A percentile compares a stretch with the other conserved stretches of the same genome.
Conservation (phyloP, 2,113 vertebrate species). For the Rhombomys opimus region DNA sequence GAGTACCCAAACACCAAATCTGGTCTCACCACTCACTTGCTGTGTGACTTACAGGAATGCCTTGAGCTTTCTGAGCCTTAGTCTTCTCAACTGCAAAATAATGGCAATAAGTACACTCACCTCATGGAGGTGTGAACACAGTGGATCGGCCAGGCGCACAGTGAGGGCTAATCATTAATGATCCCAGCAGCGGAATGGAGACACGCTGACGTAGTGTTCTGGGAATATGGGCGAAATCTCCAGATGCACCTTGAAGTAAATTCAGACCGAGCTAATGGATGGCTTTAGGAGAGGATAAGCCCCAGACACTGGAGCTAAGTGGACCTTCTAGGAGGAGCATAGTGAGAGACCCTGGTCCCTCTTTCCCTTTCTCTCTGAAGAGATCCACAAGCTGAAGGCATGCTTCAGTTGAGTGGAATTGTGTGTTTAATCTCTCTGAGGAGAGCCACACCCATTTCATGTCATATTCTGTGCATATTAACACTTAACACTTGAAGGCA, state of each 20-base stretch:
- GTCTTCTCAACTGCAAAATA: background rate
- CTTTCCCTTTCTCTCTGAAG: background rate
- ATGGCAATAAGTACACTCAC: background rate
- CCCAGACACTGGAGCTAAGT: background rate
- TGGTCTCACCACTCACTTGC: background rate
- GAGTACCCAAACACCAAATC: background rate
- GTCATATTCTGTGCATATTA: background rate
- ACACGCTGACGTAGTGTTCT: background rate
- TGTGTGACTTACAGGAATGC: background rate
- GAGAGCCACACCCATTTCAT: background rate
- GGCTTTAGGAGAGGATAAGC: background rate
- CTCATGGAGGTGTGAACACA: background rate
- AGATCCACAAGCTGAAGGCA: background rate
- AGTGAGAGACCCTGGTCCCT: rapidly evolving
- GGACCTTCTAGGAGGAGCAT: background rate
- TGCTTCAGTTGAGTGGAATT: background rate
- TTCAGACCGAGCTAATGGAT: background rate
- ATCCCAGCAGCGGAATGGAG: too few relatives aligned
- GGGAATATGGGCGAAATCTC: background rate
- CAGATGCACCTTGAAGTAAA: background rate
- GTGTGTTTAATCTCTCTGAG: background rate
- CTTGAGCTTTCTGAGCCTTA: background rate
- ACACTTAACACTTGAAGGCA: background rate
- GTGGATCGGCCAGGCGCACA: too few relatives aligned
- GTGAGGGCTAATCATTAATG: background rate